Evolutionary conservation across 2,888 invertebrate species (phyloP).

Genomic region (Pyrrhosoma nymphula): DNA sequence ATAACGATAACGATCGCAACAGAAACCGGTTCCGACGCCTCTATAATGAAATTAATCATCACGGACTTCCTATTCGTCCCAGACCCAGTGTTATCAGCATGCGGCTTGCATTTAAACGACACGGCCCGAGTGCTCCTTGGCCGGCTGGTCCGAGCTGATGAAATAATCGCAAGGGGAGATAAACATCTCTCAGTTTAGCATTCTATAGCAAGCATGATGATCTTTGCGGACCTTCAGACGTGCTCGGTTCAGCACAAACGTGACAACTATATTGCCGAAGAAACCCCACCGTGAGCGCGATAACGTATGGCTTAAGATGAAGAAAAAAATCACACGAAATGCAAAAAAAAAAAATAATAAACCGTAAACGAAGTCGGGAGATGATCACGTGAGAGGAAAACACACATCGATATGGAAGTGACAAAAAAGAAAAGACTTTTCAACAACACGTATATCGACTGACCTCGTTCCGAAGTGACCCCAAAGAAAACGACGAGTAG

Average conservation of each 20-base stretch:
- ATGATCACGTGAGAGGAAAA: not conserved
- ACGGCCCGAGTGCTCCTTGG: not conserved
- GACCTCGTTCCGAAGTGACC: constrained; percentile 9
- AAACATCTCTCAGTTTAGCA: not conserved
- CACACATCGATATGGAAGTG: not conserved
- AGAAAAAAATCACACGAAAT: not conserved
- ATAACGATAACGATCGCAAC: not conserved
- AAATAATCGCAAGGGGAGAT: not conserved
- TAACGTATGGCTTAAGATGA: not conserved
- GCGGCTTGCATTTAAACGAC: not conserved
- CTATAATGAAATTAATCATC: not conserved
- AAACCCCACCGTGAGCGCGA: not conserved
- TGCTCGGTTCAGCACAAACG: not conserved
- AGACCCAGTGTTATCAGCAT: not conserved
- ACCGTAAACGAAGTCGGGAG: not conserved
- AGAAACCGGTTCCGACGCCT: not conserved
- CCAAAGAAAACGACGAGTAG: not conserved
- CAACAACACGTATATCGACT: not conserved
- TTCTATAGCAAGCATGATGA: not conserved
- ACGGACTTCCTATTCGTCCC: not conserved
- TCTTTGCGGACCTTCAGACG: not conserved
- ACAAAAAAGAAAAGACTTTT: not conserved
- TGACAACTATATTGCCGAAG: not conserved
- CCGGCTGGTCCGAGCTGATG: not conserved
- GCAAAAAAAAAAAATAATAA: not conserved